phyloP scores from a whole-genome alignment of 2,113 vertebrate genomes.

The Oplegnathus fasciatus region DNA sequence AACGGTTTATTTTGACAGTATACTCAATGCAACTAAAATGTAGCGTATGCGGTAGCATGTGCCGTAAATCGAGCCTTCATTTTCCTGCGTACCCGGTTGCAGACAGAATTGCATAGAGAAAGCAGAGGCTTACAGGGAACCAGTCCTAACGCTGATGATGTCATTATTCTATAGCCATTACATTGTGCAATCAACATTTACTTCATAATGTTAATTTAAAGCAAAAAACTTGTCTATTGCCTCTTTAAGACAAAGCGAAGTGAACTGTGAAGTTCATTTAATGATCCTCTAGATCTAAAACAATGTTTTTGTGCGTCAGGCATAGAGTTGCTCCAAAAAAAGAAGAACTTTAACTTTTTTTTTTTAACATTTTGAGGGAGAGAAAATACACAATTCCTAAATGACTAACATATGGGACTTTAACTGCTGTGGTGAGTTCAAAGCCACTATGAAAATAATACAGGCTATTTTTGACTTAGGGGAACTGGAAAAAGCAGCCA shows the following conservation, averaged over 20 bases:
- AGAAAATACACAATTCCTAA: constrained; percentile 79
- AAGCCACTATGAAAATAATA: constrained; percentile 86
- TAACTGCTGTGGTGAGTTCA: constrained; percentile 84
- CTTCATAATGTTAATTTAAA: no score
- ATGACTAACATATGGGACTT: constrained; percentile 83
- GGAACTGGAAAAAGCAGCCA: constrained; percentile 81
- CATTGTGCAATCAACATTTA: no score
- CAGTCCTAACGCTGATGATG: no score
- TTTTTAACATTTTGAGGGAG: constrained; percentile 58
- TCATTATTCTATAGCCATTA: no score
- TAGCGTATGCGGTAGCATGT: no score
- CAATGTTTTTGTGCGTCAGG: constrained; percentile 44
- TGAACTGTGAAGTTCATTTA: constrained; percentile 14
- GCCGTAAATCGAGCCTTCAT: no score
- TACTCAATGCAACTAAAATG: no score
- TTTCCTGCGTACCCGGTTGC: no score
- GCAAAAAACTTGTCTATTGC: no score
- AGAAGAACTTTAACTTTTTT: constrained; percentile 59
- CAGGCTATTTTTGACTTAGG: constrained; percentile 81
- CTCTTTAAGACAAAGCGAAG: not conserved
- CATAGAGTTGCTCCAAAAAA: constrained; percentile 45
- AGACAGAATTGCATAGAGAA: no score
- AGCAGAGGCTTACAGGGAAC: no score
- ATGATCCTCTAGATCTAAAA: constrained; percentile 29
- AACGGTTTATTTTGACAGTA: no score